Percentiles rank a stretch among this genome's conserved stretches.
Conservation (phyloP, 2,113 vertebrate species). For the Catharus fuscescens region DNA sequence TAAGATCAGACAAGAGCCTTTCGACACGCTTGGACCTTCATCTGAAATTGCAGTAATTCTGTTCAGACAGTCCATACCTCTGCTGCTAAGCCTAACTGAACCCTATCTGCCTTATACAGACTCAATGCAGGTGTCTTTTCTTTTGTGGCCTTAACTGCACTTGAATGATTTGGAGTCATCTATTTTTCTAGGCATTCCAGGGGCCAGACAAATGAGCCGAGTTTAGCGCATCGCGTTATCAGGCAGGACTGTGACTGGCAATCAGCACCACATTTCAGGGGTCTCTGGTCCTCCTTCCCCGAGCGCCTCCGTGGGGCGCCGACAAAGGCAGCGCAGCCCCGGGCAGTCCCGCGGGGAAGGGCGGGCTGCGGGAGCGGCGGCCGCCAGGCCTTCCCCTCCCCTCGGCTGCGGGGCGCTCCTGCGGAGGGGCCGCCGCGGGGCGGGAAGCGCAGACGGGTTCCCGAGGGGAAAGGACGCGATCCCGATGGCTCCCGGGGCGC, state of each 20-base stretch:
- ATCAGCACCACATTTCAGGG: rapidly evolving
- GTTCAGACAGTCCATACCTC: rapidly evolving
- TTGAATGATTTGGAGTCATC: not conserved
- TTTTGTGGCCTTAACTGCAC: not conserved
- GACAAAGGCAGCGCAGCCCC: not conserved
- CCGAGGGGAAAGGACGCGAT: not conserved
- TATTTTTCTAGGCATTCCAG: not conserved
- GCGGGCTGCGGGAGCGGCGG: not conserved
- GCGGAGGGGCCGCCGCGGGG: not conserved
- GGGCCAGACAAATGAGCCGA: not conserved
- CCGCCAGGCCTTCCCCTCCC: constrained; percentile 1
- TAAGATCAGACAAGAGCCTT: not conserved
- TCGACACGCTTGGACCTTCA: rapidly evolving
- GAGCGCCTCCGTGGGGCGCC: not conserved
- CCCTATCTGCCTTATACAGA: not conserved
- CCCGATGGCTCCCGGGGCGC: no score
- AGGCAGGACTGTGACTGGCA: not conserved
- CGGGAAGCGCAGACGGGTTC: not conserved
- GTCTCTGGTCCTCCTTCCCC: no score
- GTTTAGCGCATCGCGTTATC: not conserved
- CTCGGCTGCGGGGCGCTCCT: not conserved
- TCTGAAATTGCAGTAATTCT: not conserved
- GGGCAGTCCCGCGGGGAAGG: not conserved
- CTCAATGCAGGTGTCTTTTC: not conserved
- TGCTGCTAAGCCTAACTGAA: not conserved